These are phyloP conservation scores for Scleropages formosus DNA, from an alignment of 2,797 vertebrate genomes.

Conservation along the genomic window DNA sequence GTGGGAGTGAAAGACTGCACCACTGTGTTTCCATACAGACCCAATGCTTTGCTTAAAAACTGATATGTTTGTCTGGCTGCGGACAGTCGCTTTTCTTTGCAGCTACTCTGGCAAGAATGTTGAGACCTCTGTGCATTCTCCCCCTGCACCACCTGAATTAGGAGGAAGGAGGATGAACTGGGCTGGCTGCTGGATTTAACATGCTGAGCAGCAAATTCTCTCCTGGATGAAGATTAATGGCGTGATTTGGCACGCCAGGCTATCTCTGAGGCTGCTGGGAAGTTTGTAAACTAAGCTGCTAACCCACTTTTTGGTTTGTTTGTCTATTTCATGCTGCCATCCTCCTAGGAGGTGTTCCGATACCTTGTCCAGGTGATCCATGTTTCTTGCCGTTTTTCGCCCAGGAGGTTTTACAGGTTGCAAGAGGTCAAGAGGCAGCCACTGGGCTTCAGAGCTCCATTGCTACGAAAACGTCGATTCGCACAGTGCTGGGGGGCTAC, in stretches of 20 bases:
- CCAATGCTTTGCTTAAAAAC: not conserved
- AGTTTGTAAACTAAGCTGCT: not conserved
- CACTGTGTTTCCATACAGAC: too few relatives aligned
- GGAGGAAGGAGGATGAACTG: slow-evolving; percentile 53
- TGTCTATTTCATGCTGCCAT: not conserved
- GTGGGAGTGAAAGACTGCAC: too few relatives aligned
- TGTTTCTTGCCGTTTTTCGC: not conserved
- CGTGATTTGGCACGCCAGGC: slow-evolving; percentile 65
- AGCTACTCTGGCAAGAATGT: not conserved
- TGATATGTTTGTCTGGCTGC: not conserved
- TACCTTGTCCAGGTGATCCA: not conserved
- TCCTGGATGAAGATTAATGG: slow-evolving; percentile 76
- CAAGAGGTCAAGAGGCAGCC: not conserved
- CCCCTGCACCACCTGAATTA: slow-evolving; percentile 49
- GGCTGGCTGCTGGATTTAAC: slow-evolving; percentile 67
- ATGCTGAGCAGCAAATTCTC: slow-evolving; percentile 76
- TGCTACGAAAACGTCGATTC: too few relatives aligned
- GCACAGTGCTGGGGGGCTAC: not conserved
- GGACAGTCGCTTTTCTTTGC: not conserved
- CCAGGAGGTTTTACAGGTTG: not conserved
- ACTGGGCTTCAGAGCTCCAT: too few relatives aligned
- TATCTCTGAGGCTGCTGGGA: slow-evolving; percentile 64
- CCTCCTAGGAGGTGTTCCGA: not conserved
- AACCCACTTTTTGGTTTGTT: not conserved
- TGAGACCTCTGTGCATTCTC: not conserved